Base-by-base conservation (phyloP, 2,113 vertebrate genomes). In the Orthochromis indermauri region DNA sequence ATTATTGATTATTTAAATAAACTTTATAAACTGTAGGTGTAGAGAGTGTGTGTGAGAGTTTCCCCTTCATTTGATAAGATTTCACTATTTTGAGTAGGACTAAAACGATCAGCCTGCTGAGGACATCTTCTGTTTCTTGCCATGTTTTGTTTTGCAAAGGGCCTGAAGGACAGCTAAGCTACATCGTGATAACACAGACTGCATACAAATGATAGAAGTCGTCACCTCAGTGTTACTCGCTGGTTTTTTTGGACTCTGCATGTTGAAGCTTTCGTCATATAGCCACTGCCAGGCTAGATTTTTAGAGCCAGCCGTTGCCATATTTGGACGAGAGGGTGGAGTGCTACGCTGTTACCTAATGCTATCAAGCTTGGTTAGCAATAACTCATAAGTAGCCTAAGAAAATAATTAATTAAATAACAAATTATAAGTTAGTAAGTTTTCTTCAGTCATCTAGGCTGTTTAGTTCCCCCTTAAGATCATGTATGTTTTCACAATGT, bases 241-340 rank as follows among this genome's bases (percentile, higher is more conserved):
- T 71, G 35, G 2, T 10, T 16, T 71, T 40, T 42, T 42, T 9
- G 61, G n/a, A 71, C 37, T 24, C 11, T 42, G n/a, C 2, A 0
- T 0, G 5, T 42, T 71, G 66, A 24, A 24, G 21, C 21, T 9
- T 73, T 9, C 3, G 5, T 73, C 11, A 14, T 71, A 3, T 17
- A 42, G 2, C 68, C 21, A 24, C n/a, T 73, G 66, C 66, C 8
- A 17, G 21, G 66, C 13, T 45, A 24, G 12, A 26, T 45, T 26
- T 73, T 73, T 73, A 4, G n/a, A 73, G 37, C 66, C 13, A 26
- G 66, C 14, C 2, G 5, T 73, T 45, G 13, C 11, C n/a, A 71
- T 71, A 14, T 71, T 16, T 45, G 4, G 5, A 16, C 2, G 21
- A 3, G 21, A 8, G 21, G 37, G 68, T 73, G 68, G 63, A 68